Conservation (phyloP, 2,888 invertebrate species). For the Drosophila lutescens region DNA sequence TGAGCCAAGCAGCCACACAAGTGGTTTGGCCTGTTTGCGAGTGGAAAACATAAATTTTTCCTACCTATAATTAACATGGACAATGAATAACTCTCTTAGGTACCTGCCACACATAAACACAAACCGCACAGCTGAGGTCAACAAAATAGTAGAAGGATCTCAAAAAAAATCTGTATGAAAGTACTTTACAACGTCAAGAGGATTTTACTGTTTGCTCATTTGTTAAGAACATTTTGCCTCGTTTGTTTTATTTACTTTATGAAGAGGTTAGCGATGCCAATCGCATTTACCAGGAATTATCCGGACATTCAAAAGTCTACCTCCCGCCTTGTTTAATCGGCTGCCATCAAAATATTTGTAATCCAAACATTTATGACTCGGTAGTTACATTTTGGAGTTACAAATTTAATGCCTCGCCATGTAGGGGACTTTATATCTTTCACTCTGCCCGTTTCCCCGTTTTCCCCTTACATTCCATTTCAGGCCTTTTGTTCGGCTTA, state of each 20-base stretch:
- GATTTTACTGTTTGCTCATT: constrained; percentile 43
- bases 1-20: constrained; percentile 42
- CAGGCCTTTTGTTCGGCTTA: constrained; percentile 23
- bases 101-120: constrained; percentile 54
- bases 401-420: constrained; percentile 56
- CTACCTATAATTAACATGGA: constrained; percentile 42
- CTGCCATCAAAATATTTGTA: constrained; percentile 73
- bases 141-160: background rate
- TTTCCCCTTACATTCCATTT: background rate
- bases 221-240: constrained; percentile 25
- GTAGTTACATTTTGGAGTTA: constrained; percentile 60
- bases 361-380: constrained; percentile 59
- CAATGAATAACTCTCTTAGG: constrained; percentile 38
- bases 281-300: constrained; percentile 60
- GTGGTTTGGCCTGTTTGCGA: constrained; percentile 72
- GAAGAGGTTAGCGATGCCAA: constrained; percentile 30
- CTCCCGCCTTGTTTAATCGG: constrained; percentile 42
- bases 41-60: constrained; percentile 60
- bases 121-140: constrained; percentile 5
- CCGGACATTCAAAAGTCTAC: constrained; percentile 17
- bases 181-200: constrained; percentile 52
- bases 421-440: constrained; percentile 27
- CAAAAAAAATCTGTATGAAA: constrained; percentile 37
- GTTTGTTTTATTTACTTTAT: constrained; percentile 33
- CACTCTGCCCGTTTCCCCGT: background rate